phyloP scores from a whole-genome alignment of 2,113 vertebrate genomes.

The Leptodactylus fuscus region DNA sequence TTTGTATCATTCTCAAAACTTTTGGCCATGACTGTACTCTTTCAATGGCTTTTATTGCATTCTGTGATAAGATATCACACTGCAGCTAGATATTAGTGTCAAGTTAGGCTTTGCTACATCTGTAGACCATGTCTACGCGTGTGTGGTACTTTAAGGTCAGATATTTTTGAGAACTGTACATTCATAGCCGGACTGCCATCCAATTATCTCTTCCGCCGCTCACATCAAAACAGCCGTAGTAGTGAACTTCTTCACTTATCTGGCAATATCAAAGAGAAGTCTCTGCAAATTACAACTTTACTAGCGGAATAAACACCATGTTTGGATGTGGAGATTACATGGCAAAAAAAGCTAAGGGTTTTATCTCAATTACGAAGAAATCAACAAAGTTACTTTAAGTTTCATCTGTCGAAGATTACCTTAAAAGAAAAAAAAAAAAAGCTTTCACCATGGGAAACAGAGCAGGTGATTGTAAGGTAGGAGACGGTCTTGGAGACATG shows the following conservation, averaged over 20 bases:
- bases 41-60: too few relatives aligned
- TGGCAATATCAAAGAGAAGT: neutral
- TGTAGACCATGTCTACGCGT: neutral
- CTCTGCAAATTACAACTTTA: neutral
- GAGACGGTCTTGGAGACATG: neutral
- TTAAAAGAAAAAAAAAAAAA: neutral
- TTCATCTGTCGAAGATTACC: neutral
- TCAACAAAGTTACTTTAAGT: neutral
- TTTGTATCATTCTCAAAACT: too few relatives aligned
- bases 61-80: too few relatives aligned
- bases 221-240: neutral
- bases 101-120: too few relatives aligned
- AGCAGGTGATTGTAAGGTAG: neutral
- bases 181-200: neutral
- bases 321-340: neutral
- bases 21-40: too few relatives aligned
- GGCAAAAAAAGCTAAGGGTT: neutral
- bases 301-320: neutral
- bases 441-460: neutral
- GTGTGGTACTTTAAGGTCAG: neutral
- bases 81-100: too few relatives aligned
- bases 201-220: neutral
- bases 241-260: neutral
- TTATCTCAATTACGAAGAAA: slow-evolving; percentile 13
- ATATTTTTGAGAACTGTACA: neutral